Evolutionary conservation across 2,113 vertebrate genomes (phyloP).

Genomic region (Pelvicachromis taeniatus): DNA sequence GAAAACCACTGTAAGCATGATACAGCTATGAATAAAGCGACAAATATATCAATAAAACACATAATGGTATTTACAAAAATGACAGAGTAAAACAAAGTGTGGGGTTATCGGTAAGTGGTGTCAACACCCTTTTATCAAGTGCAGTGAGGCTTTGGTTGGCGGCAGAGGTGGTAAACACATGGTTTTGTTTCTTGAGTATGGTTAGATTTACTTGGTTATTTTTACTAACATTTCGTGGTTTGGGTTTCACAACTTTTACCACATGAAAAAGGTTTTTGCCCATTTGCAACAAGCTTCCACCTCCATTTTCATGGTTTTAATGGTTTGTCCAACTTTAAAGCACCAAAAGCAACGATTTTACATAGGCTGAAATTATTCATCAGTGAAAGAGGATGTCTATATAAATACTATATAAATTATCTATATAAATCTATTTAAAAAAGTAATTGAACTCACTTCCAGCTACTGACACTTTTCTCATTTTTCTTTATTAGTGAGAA

Average conservation of each 20-base stretch:
- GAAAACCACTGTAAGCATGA: conserved; percentile 31
- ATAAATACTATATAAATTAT: background rate
- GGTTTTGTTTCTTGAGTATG: background rate
- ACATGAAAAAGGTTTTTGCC: background rate
- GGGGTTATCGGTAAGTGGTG: background rate
- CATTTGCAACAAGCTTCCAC: background rate
- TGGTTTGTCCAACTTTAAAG: background rate
- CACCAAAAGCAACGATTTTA: background rate
- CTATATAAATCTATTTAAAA: too few relatives aligned
- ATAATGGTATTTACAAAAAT: background rate
- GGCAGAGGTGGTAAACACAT: background rate
- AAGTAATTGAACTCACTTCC: background rate
- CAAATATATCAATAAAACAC: background rate
- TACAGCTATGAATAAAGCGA: conserved; percentile 30
- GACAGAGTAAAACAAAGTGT: background rate
- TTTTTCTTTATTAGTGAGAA: background rate
- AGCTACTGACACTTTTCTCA: background rate
- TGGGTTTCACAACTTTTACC: background rate
- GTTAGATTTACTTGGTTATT: background rate
- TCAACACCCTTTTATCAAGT: background rate
- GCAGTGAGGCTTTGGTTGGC: background rate
- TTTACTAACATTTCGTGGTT: background rate
- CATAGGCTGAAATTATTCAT: background rate
- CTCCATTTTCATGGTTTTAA: background rate
- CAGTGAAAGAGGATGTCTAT: background rate